These are phyloP conservation scores for Nineta flava DNA, from an alignment of 2,888 invertebrate genomes.

Conservation along the genomic window DNA sequence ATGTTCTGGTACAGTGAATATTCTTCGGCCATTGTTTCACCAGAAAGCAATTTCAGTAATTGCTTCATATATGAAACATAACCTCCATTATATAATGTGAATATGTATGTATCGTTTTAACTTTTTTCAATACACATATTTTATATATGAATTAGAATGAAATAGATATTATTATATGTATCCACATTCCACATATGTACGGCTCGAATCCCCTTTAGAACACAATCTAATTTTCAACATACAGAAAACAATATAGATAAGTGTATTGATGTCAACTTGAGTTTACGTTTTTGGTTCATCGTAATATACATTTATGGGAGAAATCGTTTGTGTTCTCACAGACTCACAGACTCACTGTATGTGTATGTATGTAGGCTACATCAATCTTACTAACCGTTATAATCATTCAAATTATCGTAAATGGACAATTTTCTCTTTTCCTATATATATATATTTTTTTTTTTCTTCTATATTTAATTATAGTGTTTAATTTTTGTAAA, in stretches of 20 bases:
- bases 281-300: slow-evolving; percentile 10
- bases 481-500: not conserved
- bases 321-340: too few relatives aligned
- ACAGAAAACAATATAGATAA: slow-evolving; percentile 35
- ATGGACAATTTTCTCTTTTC: not conserved
- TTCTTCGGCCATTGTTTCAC: slow-evolving; percentile 1
- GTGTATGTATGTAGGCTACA: not conserved
- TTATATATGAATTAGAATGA: not conserved
- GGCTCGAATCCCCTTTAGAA: slow-evolving; percentile 13
- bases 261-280: slow-evolving; percentile 19
- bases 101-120: not conserved
- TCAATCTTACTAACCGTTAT: slow-evolving; percentile 1
- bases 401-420: not conserved
- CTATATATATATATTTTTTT: too few relatives aligned
- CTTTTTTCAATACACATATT: not conserved
- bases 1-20: not conserved
- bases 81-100: not conserved
- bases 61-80: slow-evolving; percentile 11
- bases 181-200: slow-evolving; percentile 14
- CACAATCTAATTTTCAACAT: slow-evolving; percentile 28
- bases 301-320: too few relatives aligned
- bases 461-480: not conserved
- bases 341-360: too few relatives aligned
- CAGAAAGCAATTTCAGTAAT: slow-evolving; percentile 22
- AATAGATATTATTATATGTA: slow-evolving; percentile 6